A percentile compares a stretch with the other conserved stretches of the same genome.
phyloP scores from a whole-genome alignment of 1,140 invertebrate species.

The Sitophilus oryzae region DNA sequence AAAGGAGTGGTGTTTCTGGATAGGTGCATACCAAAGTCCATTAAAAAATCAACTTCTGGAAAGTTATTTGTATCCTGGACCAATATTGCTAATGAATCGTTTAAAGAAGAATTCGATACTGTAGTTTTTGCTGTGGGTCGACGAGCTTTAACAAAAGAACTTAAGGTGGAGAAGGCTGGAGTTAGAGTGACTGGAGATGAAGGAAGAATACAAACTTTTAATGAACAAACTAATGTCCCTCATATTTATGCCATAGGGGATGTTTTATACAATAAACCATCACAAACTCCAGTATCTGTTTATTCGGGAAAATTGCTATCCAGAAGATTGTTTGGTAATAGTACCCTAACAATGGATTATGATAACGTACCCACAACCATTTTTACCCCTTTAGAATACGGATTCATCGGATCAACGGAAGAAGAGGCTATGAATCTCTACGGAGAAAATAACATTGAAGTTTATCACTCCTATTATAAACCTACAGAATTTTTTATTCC shows the following conservation, averaged over 20 bases:
- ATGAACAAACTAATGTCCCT: conserved; percentile 80
- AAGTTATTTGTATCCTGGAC: conserved; percentile 65
- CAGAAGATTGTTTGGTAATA: conserved; percentile 60
- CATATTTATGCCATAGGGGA: conserved; percentile 95
- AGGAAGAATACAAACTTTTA: conserved; percentile 59
- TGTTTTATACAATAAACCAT: conserved; percentile 78
- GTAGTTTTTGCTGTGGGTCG: conserved; percentile 82
- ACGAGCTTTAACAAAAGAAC: conserved; percentile 60
- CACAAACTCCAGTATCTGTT: conserved; percentile 94
- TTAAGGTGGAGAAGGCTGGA: conserved; percentile 64
- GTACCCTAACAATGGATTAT: conserved; percentile 73
- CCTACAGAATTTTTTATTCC: conserved; percentile 94
- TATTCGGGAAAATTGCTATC: conserved; percentile 86
- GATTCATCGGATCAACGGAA: conserved; percentile 87
- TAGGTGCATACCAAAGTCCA: conserved; percentile 63
- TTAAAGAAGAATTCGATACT: conserved; percentile 68
- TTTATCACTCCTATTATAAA: conserved; percentile 91
- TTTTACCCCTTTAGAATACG: conserved; percentile 95
- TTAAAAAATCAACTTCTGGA: conserved; percentile 65
- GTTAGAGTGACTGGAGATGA: conserved; percentile 50
- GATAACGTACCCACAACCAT: conserved; percentile 92
- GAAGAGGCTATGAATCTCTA: conserved; percentile 68
- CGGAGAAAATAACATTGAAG: conserved; percentile 64
- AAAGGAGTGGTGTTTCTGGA: conserved; percentile 80
- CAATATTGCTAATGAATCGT: conserved; percentile 43